Evolutionary conservation across 2,113 vertebrate genomes (phyloP), one percentile per base, ranked within the genome.

Genomic region (Pao palembangensis): DNA sequence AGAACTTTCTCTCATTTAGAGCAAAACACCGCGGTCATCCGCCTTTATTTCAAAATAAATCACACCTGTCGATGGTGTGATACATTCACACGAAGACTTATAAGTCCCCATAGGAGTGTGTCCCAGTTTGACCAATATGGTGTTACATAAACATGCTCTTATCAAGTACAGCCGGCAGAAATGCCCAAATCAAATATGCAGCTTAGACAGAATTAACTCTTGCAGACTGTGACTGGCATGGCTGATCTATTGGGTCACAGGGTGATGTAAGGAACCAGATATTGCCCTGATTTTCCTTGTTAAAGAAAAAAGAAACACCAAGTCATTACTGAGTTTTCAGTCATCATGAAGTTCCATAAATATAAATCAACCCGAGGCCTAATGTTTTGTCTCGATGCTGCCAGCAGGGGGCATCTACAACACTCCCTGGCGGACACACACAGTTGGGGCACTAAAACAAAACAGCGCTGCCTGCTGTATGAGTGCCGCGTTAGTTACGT

Each of bases 361-460:
- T 51, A 18, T 51, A 23, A 70, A 55, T 55, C 17, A 2, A 2
- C 0, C 34, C 8, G 14, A 28, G 55, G 47, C 52, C 10, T 55
- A n/a, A 28, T 14, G 60, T 50, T 31, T 14, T 50, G 14, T 38
- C 53, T 21, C 41, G 38, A 53, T 55, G 3, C 25, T 17, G 61
- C 83, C 87, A 88, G 73, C 80, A 89, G 87, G 69, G 75, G 85
- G 88, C 70, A 84, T 78, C 75, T 19, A 19, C 19, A 69, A 62
- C 31, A 17, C 19, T 31, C 58, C 28, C 28, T 31, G 28, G 5
- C 3, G 8, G 28, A 38, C 34, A 3, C 31, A 34, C 34, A 38
- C 56, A 67, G 49, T 56, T 56, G 69, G 72, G 28, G 28, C 34
- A 38, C 34, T 11, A 10, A 66, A 75, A 73, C 71, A 74, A 67